A percentile compares a stretch with the other conserved stretches of the same genome.
These are phyloP conservation scores for Thereva unica DNA, from an alignment of 2,888 invertebrate species.

Conservation along the genomic window DNA sequence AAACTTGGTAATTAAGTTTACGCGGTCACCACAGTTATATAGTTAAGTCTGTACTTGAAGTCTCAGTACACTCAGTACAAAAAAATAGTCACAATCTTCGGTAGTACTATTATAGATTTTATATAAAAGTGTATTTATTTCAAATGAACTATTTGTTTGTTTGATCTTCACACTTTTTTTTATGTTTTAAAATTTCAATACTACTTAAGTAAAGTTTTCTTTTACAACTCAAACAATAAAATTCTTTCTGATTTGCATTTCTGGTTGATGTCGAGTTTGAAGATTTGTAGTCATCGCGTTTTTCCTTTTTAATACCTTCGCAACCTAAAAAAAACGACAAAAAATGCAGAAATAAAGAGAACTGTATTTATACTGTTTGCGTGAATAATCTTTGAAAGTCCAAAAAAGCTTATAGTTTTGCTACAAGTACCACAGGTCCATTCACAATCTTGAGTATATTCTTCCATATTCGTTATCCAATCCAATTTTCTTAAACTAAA, in stretches of 20 bases:
- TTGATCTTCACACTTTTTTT: constrained; percentile 62
- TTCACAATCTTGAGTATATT: constrained; percentile 64
- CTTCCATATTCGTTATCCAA: constrained; percentile 68
- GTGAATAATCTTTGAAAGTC: constrained; percentile 77
- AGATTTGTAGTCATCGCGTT: constrained; percentile 48
- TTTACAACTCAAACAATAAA: constrained; percentile 74
- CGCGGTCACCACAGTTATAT: no score
- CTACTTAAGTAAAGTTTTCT: constrained; percentile 72
- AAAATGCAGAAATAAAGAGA: constrained; percentile 10
- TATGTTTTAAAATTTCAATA: constrained; percentile 85
- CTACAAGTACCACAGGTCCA: constrained; percentile 78
- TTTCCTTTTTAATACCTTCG: neutral
- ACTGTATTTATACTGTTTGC: constrained; percentile 50
- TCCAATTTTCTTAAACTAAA: constrained; percentile 68
- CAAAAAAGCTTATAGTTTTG: constrained; percentile 64
- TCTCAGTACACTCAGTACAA: no score
- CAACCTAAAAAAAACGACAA: constrained; percentile 13
- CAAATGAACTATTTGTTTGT: no score
- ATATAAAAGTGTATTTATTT: no score
- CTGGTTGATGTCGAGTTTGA: neutral
- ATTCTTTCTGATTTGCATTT: constrained; percentile 49
- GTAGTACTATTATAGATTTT: no score
- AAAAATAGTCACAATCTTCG: no score
- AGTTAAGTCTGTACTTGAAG: no score
- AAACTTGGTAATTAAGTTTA: no score